Percentiles rank a stretch among this genome's conserved stretches.
These are phyloP conservation scores for Steinernema khuongi DNA, from an alignment of 1,140 invertebrate species.

Conservation along the genomic window DNA sequence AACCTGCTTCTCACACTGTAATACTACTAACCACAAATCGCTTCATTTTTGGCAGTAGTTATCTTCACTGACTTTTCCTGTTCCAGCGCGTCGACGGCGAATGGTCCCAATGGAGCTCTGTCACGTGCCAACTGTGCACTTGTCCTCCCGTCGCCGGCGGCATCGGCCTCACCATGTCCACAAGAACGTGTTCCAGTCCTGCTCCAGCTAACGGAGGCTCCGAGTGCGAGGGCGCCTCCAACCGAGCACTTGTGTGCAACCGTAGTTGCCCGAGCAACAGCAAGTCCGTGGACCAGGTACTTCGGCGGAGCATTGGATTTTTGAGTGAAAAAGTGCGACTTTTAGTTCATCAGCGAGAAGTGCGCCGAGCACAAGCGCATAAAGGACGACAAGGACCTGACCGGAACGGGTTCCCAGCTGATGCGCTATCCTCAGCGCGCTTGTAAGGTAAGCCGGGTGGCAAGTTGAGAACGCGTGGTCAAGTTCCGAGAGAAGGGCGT, in stretches of 20 bases:
- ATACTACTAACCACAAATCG: too few relatives aligned
- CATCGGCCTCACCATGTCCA: slow-evolving; percentile 48
- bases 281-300: slow-evolving; percentile 50
- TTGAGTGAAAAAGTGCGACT: background rate
- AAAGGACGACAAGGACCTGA: slow-evolving; percentile 54
- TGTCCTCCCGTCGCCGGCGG: slow-evolving; percentile 44
- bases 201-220: slow-evolving; percentile 50
- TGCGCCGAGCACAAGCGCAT: slow-evolving; percentile 54
- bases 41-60: slow-evolving; percentile 18
- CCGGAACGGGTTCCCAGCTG: slow-evolving; percentile 51
- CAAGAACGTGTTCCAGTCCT: slow-evolving; percentile 45
- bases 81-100: slow-evolving; percentile 52
- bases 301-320: background rate
- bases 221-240: slow-evolving; percentile 48
- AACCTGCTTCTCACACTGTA: too few relatives aligned
- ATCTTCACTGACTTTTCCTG: background rate
- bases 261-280: slow-evolving; percentile 38
- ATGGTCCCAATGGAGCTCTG: slow-evolving; percentile 49
- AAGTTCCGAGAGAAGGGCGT: slow-evolving; percentile 14
- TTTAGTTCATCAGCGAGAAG: slow-evolving; percentile 49
- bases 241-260: slow-evolving; percentile 51
- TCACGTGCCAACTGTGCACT: slow-evolving; percentile 43
- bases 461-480: background rate
- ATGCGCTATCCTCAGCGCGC: slow-evolving; percentile 55
- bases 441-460: slow-evolving; percentile 46